Evolutionary conservation across 2,797 vertebrate genomes (phyloP), one percentile per base, ranked within the genome.

Genomic region (Chrysocyon brachyurus): DNA sequence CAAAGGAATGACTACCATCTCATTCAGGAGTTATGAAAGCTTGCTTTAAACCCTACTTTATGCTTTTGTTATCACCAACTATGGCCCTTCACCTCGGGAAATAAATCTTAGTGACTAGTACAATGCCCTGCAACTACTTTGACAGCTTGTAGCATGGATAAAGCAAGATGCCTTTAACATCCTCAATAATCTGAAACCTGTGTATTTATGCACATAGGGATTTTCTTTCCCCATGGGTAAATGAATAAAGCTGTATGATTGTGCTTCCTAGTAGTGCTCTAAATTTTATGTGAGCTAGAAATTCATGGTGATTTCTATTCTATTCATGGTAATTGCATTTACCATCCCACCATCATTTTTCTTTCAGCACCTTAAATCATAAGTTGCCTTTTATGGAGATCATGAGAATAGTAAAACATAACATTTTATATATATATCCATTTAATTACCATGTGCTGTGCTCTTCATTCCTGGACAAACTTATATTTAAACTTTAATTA

Each of bases 231-330:
- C 70, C 49, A 28, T 21, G 33, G 72, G 72, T n/a, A 94, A 87
- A 52, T 57, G 36, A 92, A 68, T 78, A 91, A 57, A 90, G 28
- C 24, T 90, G 52, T 94, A 26, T 78, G 91, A 96, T 78, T 87
- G 57, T 96, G 21, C 72, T 95, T 90, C 33, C 33, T 92, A 81
- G 70, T 54, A 22, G 22, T 78, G 24, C n/a, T 90, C 59, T 91
- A 54, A 81, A 95, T 83, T 87, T 70, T 87, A 64, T 64, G 33
- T 91, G 92, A 63, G 12, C 46, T 82, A 59, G 22, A 84, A 88
- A 94, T 85, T 92, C 21, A 12, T 75, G 12, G 33, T 85, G 36
- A 88, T 84, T 31, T 84, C 78, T 92, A 2, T 68, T 46, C 40
- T 49, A 8, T 28, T 75, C 24, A 9, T 75, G 24, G 72, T 75